phyloP scores from a whole-genome alignment of 1,140 invertebrate species.

The Hypsibius dujardini region DNA sequence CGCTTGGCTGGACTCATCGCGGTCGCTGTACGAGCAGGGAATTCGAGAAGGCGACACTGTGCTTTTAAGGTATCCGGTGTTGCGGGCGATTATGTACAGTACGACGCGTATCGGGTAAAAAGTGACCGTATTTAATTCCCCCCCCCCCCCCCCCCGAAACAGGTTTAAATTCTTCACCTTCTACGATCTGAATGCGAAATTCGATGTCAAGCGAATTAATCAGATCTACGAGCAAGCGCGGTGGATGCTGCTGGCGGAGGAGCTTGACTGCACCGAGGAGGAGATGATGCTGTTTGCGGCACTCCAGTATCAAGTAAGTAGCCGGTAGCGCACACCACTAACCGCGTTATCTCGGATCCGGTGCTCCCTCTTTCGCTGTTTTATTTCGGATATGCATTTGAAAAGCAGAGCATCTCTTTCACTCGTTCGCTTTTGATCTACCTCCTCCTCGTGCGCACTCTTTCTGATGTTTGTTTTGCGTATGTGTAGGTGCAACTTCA shows the following conservation, averaged over 20 bases:
- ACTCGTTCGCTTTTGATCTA: no score
- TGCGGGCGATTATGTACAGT: slow-evolving; percentile 3
- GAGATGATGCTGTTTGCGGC: slow-evolving; percentile 97
- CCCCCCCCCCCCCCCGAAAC: no score
- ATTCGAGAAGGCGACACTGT: slow-evolving; percentile 79
- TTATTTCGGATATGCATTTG: no score
- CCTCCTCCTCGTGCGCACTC: no score
- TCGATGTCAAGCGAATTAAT: slow-evolving; percentile 86
- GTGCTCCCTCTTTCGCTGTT: no score
- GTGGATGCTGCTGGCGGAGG: slow-evolving; percentile 90
- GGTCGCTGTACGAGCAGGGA: slow-evolving; percentile 97
- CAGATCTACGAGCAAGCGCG: slow-evolving; percentile 98
- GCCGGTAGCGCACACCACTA: neutral
- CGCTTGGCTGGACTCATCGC: slow-evolving; percentile 88
- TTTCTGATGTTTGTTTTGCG: slow-evolving; percentile 26
- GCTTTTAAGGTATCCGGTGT: slow-evolving; percentile 27
- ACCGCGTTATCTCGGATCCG: no score
- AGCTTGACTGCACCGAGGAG: slow-evolving; percentile 96
- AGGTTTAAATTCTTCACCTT: slow-evolving; percentile 53
- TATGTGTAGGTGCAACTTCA: slow-evolving; percentile 84
- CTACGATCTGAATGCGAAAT: slow-evolving; percentile 82
- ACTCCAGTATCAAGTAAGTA: slow-evolving; percentile 44
- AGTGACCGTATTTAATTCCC: no score
- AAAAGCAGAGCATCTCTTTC: no score
- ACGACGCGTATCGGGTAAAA: no score